A percentile compares a stretch with the other conserved stretches of the same genome.
phyloP scores from a whole-genome alignment of 2,113 vertebrate species.

The Synchiropus splendidus region DNA sequence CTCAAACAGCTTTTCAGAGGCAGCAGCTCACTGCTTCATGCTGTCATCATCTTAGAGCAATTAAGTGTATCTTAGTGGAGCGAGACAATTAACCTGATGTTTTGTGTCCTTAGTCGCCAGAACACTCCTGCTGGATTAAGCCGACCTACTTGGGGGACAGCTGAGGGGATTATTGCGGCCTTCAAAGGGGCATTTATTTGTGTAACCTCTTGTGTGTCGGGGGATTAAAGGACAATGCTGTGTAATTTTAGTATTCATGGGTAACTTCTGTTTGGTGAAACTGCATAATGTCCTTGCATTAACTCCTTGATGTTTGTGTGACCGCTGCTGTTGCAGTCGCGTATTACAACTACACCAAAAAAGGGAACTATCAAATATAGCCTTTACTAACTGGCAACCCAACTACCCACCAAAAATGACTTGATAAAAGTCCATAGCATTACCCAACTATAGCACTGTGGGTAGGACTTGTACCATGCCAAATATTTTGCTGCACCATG shows the following conservation, averaged over 20 bases:
- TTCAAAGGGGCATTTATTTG: slow-evolving; percentile 56
- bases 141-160: slow-evolving; percentile 25
- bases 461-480: no score
- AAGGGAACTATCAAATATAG: no score
- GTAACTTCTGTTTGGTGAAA: slow-evolving; percentile 28
- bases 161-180: slow-evolving; percentile 49
- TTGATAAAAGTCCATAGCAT: no score
- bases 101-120: slow-evolving; percentile 42
- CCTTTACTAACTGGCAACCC: no score
- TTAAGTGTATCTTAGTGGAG: slow-evolving; percentile 63
- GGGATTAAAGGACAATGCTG: slow-evolving; percentile 30
- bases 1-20: slow-evolving; percentile 52
- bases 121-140: slow-evolving; percentile 48
- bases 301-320: no score
- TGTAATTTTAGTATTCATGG: slow-evolving; percentile 26
- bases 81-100: slow-evolving; percentile 64
- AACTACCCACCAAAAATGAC: no score
- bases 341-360: no score
- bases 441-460: no score
- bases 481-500: no score
- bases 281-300: slow-evolving; percentile 16
- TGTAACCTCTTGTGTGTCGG: slow-evolving; percentile 34
- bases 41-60: slow-evolving; percentile 60
- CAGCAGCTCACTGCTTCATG: slow-evolving; percentile 32
- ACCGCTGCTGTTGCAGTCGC: no score